Conservation (phyloP, 2,888 invertebrate genomes). For the Dynastes maya region DNA sequence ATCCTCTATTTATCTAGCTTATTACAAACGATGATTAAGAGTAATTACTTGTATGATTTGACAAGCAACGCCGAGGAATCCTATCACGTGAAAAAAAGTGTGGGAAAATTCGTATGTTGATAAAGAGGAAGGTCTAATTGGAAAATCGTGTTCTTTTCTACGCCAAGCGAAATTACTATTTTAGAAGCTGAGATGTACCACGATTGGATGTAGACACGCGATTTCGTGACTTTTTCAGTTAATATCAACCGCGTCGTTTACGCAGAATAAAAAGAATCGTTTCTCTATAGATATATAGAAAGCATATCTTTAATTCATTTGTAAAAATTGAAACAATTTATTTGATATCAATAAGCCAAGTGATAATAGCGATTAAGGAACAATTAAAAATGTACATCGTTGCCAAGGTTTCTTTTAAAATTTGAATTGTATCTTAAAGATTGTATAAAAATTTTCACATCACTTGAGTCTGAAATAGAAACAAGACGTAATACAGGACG, state of each 20-base stretch:
- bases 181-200: background rate
- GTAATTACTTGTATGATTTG: background rate
- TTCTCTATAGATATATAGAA: too few species aligned
- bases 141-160: slow-evolving; percentile 8
- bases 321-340: too few species aligned
- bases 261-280: too few species aligned
- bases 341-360: too few species aligned
- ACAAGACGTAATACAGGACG: too few species aligned
- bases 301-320: too few species aligned
- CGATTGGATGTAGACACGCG: slow-evolving; percentile 13
- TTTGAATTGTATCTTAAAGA: too few species aligned
- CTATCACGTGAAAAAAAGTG: background rate
- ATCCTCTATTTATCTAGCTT: background rate
- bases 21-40: background rate
- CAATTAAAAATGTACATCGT: too few species aligned
- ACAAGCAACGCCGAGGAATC: background rate
- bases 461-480: too few species aligned
- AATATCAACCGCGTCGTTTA: background rate
- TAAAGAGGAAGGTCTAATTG: slow-evolving; percentile 5
- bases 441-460: too few species aligned
- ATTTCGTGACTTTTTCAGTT: slow-evolving; percentile 12
- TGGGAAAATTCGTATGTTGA: slow-evolving; percentile 7
- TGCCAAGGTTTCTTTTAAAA: too few species aligned
- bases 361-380: too few species aligned
- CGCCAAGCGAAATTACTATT: slow-evolving; percentile 7